phyloP scores from a whole-genome alignment of 1,140 invertebrate species.

The Euschistus heros region DNA sequence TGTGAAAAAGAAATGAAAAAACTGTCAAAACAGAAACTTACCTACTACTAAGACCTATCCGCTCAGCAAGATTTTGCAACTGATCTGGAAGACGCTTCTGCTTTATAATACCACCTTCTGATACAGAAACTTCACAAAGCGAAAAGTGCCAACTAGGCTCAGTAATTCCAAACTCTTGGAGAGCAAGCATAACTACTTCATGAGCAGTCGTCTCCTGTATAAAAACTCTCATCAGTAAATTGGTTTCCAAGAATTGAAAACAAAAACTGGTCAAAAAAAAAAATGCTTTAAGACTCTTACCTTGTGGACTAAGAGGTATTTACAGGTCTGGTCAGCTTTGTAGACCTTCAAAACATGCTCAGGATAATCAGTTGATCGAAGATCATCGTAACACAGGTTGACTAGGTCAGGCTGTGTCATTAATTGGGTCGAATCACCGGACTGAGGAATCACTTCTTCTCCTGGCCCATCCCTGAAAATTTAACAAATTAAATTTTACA shows the following conservation, averaged over 20 bases:
- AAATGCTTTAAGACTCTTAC: conserved; percentile 33
- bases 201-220: conserved; percentile 83
- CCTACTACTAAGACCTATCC: conserved; percentile 67
- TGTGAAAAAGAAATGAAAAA: too few relatives aligned
- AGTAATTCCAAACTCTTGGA: conserved; percentile 93
- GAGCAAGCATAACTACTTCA: conserved; percentile 93
- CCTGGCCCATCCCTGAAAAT: conserved; percentile 17
- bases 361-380: conserved; percentile 70
- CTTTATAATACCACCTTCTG: conserved; percentile 89
- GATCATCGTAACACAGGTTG: conserved; percentile 64
- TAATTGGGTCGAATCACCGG: conserved; percentile 17
- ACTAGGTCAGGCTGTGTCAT: conserved; percentile 66
- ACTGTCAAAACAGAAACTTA: too few relatives aligned
- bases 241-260: too few relatives aligned
- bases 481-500: neutral
- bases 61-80: conserved; percentile 88
- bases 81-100: conserved; percentile 90
- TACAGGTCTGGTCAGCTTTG: conserved; percentile 92
- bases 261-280: too few relatives aligned
- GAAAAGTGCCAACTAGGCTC: conserved; percentile 82
- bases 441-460: conserved; percentile 19
- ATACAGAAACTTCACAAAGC: conserved; percentile 89
- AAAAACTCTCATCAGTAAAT: too few relatives aligned
- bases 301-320: conserved; percentile 93
- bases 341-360: conserved; percentile 97